These are phyloP conservation scores for Sylvicapra grimmia DNA, from an alignment of 2,113 vertebrate species.

Conservation along the genomic window DNA sequence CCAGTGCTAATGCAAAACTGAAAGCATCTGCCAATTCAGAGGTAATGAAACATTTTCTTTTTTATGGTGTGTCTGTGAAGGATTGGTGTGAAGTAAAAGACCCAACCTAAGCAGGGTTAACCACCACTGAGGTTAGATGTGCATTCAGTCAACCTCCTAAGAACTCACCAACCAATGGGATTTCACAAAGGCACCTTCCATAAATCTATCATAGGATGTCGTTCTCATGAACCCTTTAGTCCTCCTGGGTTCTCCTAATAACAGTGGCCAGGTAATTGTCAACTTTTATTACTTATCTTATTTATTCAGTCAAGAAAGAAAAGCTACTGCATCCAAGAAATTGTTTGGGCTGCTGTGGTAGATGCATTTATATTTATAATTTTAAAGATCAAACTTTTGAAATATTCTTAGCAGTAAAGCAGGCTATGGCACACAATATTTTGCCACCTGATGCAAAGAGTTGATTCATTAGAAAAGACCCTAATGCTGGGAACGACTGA, in stretches of 20 bases:
- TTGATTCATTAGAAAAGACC: neutral
- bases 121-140: neutral
- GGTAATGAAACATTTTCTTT: neutral
- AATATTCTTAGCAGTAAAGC: neutral
- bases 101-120: neutral
- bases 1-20: neutral
- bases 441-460: neutral
- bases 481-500: neutral
- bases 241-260: neutral
- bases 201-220: neutral
- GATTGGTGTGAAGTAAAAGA: neutral
- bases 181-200: neutral
- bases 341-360: neutral
- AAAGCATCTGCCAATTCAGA: neutral
- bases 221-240: neutral
- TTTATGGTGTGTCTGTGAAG: neutral
- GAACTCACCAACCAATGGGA: neutral
- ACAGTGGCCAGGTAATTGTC: neutral
- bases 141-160: neutral
- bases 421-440: neutral
- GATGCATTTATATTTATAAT: neutral
- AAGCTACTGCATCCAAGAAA: neutral
- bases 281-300: neutral
- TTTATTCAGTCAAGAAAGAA: slow-evolving; percentile 7
- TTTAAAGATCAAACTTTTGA: neutral